Base-by-base conservation (phyloP, 2,888 invertebrate species). In the Ferdinandea cuprea region DNA sequence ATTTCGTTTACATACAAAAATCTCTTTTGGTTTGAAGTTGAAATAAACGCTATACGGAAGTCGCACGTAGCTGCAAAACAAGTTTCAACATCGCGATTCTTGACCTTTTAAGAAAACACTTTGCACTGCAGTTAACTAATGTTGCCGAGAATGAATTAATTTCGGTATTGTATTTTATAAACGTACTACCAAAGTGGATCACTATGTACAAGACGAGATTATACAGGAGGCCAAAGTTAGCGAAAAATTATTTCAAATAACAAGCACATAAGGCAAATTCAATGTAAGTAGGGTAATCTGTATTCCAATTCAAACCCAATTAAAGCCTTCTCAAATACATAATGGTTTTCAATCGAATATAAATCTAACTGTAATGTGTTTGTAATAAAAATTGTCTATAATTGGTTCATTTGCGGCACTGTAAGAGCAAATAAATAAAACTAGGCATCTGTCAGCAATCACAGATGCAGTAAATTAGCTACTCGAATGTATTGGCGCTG, bases 371-470 rank as follows among this genome's bases (percentile, higher is more conserved):
- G 6, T 9, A 37, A 66, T 52, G 1, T 28, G 37, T 65, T 50
- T 50, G 48, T 30, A 52, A 65, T 65, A 65, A 40, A 30, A 52
- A 17, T 37, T 44, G 13, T n/a, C 3, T 40, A 58, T 42, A 56
- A 40, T 37, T 4, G 7, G 21, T 32, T 7, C 13, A 61, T 32
- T 52, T 7, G 48, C 28, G 35, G 37, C 48, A 6, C 46, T 15
- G 13, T 19, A 11, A 32, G 32, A 21, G 58, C 30, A 37, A 46
- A 59, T 40, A 52, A 50, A 59, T 32, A 48, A 58, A 30, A n/a
- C 40, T 37, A 48, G 15, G 15, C 54, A 73, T 48, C 54, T 28
- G 59, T 32, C 46, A 66, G 58, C 65, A 79, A 73, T 79, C 73
- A 66, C 52, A 6, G 65, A 6, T 17, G 42, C 50, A 35, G 17